These are phyloP conservation scores for Maniola hyperantus DNA, from an alignment of 2,888 invertebrate species.

Conservation along the genomic window DNA sequence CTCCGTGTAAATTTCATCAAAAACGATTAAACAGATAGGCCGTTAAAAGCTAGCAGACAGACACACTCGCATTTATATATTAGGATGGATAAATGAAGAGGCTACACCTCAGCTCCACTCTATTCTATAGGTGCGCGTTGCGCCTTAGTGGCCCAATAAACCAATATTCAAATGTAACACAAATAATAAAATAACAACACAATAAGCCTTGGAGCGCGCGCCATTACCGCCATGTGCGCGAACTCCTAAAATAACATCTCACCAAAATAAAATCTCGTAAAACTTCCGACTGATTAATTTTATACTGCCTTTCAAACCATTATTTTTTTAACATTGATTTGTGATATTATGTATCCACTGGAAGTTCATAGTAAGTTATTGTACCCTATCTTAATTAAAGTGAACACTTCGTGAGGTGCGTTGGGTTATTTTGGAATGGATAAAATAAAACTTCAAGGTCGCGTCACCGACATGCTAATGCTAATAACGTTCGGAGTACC, in stretches of 20 bases:
- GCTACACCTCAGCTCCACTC: background rate
- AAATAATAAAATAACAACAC: slow-evolving; percentile 41
- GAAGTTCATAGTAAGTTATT: too few relatives aligned
- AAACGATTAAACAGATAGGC: too few relatives aligned
- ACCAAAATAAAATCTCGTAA: slow-evolving; percentile 57
- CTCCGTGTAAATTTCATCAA: too few relatives aligned
- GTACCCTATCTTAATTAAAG: too few relatives aligned
- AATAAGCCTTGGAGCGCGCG: slow-evolving; percentile 54
- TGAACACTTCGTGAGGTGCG: too few relatives aligned
- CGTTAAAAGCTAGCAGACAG: too few relatives aligned
- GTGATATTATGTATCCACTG: background rate
- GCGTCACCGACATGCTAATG: too few relatives aligned
- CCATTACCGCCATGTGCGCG: slow-evolving; percentile 59
- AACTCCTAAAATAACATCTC: slow-evolving; percentile 57
- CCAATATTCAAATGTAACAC: slow-evolving; percentile 7
- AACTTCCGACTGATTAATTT: slow-evolving; percentile 42
- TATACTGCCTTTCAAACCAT: slow-evolving; percentile 32
- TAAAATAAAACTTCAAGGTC: too few relatives aligned
- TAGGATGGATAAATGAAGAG: too few relatives aligned
- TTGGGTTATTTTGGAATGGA: too few relatives aligned
- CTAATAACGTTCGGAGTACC: too few relatives aligned
- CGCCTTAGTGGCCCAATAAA: background rate
- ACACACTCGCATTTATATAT: too few relatives aligned
- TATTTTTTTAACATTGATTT: slow-evolving; percentile 22
- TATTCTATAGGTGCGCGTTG: background rate